Conservation (phyloP, 2,797 vertebrate species). For the Aselliscus stoliczkanus region DNA sequence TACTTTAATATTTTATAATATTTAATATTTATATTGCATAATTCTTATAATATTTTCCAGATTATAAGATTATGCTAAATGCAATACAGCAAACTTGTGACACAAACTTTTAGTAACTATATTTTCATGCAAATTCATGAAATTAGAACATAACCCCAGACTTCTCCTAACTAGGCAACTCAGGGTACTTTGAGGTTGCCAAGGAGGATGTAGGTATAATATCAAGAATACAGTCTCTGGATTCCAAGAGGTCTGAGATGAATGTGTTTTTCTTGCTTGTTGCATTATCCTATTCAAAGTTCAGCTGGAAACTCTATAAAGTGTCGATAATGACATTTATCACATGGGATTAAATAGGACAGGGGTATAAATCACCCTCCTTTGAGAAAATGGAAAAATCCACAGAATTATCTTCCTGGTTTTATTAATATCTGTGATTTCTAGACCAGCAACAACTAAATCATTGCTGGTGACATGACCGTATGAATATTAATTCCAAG, state of each 20-base stretch:
- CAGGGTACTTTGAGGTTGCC: background rate
- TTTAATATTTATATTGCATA: background rate
- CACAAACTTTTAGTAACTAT: background rate
- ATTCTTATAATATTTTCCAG: background rate
- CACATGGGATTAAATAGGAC: background rate
- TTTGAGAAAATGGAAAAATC: background rate
- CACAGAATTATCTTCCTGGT: background rate
- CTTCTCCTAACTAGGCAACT: background rate
- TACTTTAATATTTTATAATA: background rate
- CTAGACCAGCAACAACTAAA: background rate
- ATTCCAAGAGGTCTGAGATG: background rate
- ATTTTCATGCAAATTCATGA: background rate
- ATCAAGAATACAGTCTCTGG: background rate
- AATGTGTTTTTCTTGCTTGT: background rate
- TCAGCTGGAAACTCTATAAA: background rate
- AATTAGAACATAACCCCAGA: background rate
- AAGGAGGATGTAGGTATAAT: accelerated
- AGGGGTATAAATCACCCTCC: background rate
- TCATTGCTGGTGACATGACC: background rate
- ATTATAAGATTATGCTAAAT: background rate
- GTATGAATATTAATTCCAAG: background rate
- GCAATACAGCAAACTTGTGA: background rate
- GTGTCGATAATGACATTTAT: background rate
- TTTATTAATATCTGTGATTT: background rate
- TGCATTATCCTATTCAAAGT: background rate